Evolutionary conservation across 2,113 vertebrate genomes (phyloP), one percentile per base, ranked within the genome.

Genomic region (Electrona antarctica): DNA sequence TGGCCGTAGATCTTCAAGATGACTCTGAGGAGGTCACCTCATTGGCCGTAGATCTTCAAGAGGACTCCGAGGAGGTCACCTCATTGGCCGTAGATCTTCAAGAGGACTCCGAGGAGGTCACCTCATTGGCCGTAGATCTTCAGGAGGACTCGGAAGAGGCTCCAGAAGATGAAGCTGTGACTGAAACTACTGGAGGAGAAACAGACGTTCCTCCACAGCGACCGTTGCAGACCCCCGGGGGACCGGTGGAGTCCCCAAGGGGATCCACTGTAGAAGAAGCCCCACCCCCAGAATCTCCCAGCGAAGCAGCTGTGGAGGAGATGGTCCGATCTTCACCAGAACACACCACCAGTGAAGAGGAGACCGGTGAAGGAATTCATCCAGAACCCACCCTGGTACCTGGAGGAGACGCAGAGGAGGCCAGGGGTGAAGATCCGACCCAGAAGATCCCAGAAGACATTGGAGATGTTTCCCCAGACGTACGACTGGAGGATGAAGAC

Each of bases 21-120:
- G 45, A n/a, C 52, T 1, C 67, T 0, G 57, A 54, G 2, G 21
- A 21, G 21, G 21, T 69, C 52, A 72, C 61, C 13, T 62, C 68
- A 49, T 45, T 72, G 46, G 9, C 48, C n/a, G 28, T 65, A 13
- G 21, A 21, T 21, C 21, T 21, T 21, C 21, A 21, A 21, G 21
- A 21, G 52, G 62, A 69, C 7, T 47, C 57, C 54, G 48, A 70
- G 46, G 67, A 81, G 1, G 80, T 69, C 52, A 72, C 61, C 13
- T 62, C 68, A 49, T 45, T 72, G 46, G 9, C 48, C n/a, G 28
- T 65, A 13, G 21, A 21, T 21, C 21, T 21, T 21, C 21, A 21
- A 21, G 21, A 21, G 52, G 62, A 69, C 7, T 47, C 57, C 54
- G 49, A 70, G 46, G 67, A 81, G 2, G 80, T 69, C 52, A 72